Base-by-base conservation (phyloP, 2,797 vertebrate species). In the Tragopan temminckii region DNA sequence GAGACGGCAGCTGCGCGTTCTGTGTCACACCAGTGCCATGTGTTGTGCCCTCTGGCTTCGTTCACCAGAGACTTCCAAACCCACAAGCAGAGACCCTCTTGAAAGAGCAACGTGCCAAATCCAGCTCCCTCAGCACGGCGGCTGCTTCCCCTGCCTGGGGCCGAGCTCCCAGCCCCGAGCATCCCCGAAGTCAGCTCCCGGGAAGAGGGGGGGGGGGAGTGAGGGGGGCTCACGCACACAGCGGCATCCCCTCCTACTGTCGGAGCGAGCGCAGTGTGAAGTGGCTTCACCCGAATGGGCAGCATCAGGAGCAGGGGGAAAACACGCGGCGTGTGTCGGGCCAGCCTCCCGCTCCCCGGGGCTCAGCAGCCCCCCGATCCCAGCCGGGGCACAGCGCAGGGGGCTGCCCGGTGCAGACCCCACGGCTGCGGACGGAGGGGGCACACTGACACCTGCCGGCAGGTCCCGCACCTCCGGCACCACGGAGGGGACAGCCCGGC, bases 371-470 rank as follows among this genome's bases (percentile, higher is more conserved):
- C 21, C 58, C 6, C 48, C 5, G 57, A 83, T 42, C 6, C 38
- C 27, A 20, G 18, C 13, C 27, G 29, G 36, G 36, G 59, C 16
- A 13, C 43, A 13, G 45, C 45, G 69, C 43, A 31, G 33, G 25
- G 84, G 55, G 61, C 53, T 83, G 78, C 38, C 66, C 7, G 50
- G 11, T n/a, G 35, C 5, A 12, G 74, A 68, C 70, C 80, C 89
- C 88, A 70, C 10, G 90, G 67, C 74, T 71, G 82, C 61, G 17
- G 90, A 76, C n/a, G 58, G 92, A 90, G 90, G 45, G 90, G 64
- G 74, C 70, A 96, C 93, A 96, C 92, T 96, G 95, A 96, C 95
- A 95, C 46, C 95, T 96, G 93, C 94, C 85, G 95, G 95, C 83
- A 36, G 83, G 58, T 80, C 25, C 89, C 58, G 53, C 92, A 62